phyloP scores from a whole-genome alignment of 2,888 invertebrate species.

The Tanytarsus gracilentus region DNA sequence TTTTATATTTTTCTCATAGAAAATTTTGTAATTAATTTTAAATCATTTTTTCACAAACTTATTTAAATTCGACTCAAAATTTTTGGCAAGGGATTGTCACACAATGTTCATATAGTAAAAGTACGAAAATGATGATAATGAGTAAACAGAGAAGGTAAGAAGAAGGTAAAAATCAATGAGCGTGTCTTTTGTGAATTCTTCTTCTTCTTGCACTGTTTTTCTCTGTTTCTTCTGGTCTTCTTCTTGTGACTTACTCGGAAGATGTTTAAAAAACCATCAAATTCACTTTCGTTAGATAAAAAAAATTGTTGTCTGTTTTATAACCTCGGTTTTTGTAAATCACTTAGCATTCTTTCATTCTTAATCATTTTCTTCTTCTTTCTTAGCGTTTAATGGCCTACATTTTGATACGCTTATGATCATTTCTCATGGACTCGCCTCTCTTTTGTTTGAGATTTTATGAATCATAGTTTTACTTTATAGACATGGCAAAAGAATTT shows the following conservation, averaged over 20 bases:
- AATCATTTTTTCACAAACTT: too few species aligned
- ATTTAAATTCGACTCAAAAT: too few species aligned
- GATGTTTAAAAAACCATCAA: neutral
- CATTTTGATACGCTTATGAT: too few species aligned
- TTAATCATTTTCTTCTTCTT: neutral
- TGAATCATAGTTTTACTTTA: too few species aligned
- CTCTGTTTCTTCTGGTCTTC: neutral
- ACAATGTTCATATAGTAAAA: too few species aligned
- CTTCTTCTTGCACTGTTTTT: neutral
- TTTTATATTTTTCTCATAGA: too few species aligned
- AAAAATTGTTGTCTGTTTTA: neutral
- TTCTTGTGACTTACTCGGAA: neutral
- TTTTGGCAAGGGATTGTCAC: too few species aligned
- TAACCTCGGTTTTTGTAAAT: neutral
- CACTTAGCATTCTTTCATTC: neutral
- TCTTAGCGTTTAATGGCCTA: too few species aligned
- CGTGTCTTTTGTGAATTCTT: constrained; percentile 7
- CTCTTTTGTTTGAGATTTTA: neutral
- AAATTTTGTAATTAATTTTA: too few species aligned
- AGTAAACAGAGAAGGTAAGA: neutral
- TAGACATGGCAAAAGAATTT: too few species aligned
- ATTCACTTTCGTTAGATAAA: constrained; percentile 15
- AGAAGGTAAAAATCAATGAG: constrained; percentile 9
- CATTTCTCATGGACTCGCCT: neutral
- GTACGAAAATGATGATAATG: too few species aligned